These are phyloP conservation scores for Andrena bicolor DNA, from an alignment of 2,888 invertebrate species.

Conservation along the genomic window DNA sequence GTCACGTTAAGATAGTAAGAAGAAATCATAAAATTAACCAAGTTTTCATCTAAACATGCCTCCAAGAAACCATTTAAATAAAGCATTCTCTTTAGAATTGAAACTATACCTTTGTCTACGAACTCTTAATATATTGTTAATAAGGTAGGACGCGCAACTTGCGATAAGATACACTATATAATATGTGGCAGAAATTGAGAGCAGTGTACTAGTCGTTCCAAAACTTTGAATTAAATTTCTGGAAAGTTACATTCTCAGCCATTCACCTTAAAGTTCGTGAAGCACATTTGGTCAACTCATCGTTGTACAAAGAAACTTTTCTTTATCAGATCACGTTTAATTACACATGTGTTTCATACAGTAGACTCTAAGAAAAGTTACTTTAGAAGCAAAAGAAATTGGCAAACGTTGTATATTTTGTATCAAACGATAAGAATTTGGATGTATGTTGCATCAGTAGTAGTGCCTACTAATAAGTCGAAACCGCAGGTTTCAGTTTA, in stretches of 20 bases:
- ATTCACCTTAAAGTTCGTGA: slow-evolving; percentile 45
- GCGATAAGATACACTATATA: slow-evolving; percentile 25
- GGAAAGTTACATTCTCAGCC: slow-evolving; percentile 47
- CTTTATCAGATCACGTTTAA: neutral
- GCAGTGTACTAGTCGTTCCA: slow-evolving; percentile 42
- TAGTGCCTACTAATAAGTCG: neutral
- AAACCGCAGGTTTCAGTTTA: neutral
- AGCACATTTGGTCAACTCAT: slow-evolving; percentile 25
- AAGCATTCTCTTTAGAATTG: slow-evolving; percentile 42
- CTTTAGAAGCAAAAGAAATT: neutral
- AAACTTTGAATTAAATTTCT: slow-evolving; percentile 58
- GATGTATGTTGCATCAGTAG: neutral
- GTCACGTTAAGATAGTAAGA: slow-evolving; percentile 19
- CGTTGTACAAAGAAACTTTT: slow-evolving; percentile 32
- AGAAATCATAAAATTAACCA: slow-evolving; percentile 23
- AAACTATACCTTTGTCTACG: slow-evolving; percentile 37
- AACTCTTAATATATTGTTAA: slow-evolving; percentile 45
- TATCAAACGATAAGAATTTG: neutral
- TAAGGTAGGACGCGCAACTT: slow-evolving; percentile 43
- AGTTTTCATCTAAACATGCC: slow-evolving; percentile 44
- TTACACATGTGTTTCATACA: neutral
- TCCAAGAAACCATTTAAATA: slow-evolving; percentile 14
- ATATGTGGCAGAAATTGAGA: slow-evolving; percentile 47
- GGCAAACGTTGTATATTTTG: neutral
- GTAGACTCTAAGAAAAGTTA: neutral